Evolutionary conservation across 2,113 vertebrate species (phyloP).

Genomic region (Blennius ocellaris): DNA sequence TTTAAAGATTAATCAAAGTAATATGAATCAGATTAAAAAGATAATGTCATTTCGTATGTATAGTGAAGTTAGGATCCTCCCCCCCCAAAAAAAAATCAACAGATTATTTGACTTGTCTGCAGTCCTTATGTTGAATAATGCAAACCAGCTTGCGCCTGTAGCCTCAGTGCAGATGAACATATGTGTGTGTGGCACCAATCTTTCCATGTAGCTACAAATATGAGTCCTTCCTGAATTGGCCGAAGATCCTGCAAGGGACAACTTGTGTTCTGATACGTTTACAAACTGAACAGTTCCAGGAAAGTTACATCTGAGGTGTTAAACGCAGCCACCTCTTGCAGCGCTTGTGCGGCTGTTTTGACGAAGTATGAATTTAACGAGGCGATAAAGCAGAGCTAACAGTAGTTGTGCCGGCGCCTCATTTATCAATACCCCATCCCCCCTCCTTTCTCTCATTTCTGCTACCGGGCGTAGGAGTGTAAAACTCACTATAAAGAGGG

Average conservation of each 20-base stretch:
- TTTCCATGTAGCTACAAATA: neutral
- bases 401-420: constrained; percentile 28
- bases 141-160: neutral
- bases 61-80: no score
- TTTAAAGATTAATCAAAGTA: no score
- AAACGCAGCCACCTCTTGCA: neutral
- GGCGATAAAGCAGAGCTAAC: constrained; percentile 34
- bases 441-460: constrained; percentile 77
- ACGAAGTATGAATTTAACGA: constrained; percentile 19
- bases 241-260: neutral
- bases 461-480: constrained; percentile 88
- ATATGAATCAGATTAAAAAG: no score
- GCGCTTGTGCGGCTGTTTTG: constrained; percentile 23
- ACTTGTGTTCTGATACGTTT: neutral
- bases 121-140: neutral
- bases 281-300: constrained; percentile 6
- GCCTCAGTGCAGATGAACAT: neutral
- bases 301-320: constrained; percentile 6
- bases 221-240: neutral
- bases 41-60: no score
- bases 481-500: constrained; percentile 91
- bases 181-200: neutral
- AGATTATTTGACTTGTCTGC: neutral
- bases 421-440: constrained; percentile 57
- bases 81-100: no score